phyloP scores from a whole-genome alignment of 2,888 invertebrate genomes.

The Caenorhabditis parvicauda region DNA sequence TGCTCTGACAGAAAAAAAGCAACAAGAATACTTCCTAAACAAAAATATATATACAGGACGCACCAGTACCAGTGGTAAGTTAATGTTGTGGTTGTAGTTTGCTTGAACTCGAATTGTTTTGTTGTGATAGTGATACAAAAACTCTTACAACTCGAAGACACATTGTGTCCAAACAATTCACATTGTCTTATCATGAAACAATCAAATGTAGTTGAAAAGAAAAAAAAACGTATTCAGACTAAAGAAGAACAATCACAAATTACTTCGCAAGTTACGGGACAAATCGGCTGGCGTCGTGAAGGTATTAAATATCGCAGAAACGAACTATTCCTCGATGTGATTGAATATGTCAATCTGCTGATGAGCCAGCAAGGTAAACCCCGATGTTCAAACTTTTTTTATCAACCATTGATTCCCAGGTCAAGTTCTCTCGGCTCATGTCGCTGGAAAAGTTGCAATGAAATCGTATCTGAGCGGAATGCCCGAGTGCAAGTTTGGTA shows the following conservation, averaged over 20 bases:
- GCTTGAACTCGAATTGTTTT: slow-evolving; percentile 6
- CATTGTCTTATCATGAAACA: not conserved
- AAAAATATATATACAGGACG: slow-evolving; percentile 24
- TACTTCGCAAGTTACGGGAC: slow-evolving; percentile 79
- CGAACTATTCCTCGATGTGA: slow-evolving; percentile 94
- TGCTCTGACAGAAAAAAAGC: not conserved
- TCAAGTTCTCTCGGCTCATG: slow-evolving; percentile 96
- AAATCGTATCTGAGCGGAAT: slow-evolving; percentile 98
- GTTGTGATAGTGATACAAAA: not conserved
- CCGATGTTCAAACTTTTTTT: not conserved
- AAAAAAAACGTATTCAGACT: slow-evolving; percentile 70
- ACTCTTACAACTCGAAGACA: not conserved
- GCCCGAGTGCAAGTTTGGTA: slow-evolving; percentile 99
- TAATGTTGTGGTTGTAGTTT: slow-evolving; percentile 12
- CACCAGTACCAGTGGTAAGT: slow-evolving; percentile 32
- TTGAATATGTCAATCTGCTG: slow-evolving; percentile 95
- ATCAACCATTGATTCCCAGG: slow-evolving; percentile 68
- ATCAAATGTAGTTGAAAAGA: slow-evolving; percentile 2
- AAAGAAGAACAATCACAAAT: slow-evolving; percentile 99
- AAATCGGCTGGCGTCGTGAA: slow-evolving; percentile 95
- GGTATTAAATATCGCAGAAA: slow-evolving; percentile 98
- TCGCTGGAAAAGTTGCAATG: slow-evolving; percentile 99
- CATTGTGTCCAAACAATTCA: not conserved
- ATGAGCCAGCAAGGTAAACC: slow-evolving; percentile 93
- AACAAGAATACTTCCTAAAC: slow-evolving; percentile 3